Conservation (phyloP, 2,113 vertebrate genomes). For the Phrynosoma blainvillii region DNA sequence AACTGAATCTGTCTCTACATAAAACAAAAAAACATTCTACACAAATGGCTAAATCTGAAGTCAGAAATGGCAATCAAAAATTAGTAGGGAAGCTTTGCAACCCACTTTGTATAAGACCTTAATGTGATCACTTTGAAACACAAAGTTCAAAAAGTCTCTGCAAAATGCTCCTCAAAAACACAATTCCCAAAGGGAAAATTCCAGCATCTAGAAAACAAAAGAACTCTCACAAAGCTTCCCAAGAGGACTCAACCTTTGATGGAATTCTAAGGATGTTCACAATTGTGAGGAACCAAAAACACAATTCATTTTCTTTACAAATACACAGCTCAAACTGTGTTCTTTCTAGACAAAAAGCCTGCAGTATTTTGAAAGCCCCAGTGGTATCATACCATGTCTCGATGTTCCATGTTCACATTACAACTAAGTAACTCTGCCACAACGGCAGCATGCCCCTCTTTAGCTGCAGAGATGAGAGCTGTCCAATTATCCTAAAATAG, state of each 20-base stretch:
- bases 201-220: background rate
- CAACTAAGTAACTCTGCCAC: constrained; percentile 88
- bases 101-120: background rate
- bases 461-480: constrained; percentile 93
- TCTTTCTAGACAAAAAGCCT: background rate
- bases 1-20: background rate
- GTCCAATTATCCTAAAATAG: constrained; percentile 94
- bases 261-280: background rate
- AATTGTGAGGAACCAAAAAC: background rate
- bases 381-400: constrained; percentile 88
- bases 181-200: no score
- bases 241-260: background rate
- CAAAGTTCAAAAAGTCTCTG: background rate
- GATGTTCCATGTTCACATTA: constrained; percentile 90
- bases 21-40: background rate
- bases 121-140: background rate
- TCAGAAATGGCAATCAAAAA: background rate
- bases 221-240: background rate
- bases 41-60: background rate
- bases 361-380: background rate
- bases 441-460: constrained; percentile 90
- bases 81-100: background rate
- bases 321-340: no score
- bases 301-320: background rate
- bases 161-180: background rate